Conservation (phyloP, 2,797 vertebrate genomes). For the Pteronotus mesoamericanus region DNA sequence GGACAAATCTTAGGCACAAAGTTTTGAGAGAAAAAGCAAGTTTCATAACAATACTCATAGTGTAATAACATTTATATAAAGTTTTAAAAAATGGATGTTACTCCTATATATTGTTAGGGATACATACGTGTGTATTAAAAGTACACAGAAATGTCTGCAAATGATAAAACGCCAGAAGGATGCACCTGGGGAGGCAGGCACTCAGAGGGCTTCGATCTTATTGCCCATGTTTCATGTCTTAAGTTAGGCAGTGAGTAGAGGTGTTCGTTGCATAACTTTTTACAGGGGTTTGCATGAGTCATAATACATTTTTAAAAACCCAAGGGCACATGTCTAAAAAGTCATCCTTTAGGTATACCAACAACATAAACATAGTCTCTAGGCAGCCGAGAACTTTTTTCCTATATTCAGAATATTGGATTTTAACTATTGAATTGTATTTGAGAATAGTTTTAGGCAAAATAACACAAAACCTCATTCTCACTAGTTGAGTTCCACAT, state of each 20-base stretch:
- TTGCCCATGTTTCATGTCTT: not conserved
- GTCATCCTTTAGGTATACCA: not conserved
- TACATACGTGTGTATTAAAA: not conserved
- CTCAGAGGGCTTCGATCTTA: not conserved
- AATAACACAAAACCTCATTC: conserved; percentile 49
- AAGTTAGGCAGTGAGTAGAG: not conserved
- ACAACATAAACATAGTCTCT: not conserved
- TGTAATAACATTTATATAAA: not conserved
- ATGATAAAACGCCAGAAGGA: not conserved
- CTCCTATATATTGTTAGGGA: not conserved
- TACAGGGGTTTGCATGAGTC: not conserved
- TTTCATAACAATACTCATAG: not conserved
- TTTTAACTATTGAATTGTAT: conserved; percentile 51
- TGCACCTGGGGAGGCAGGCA: too few species aligned
- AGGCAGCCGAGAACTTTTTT: not conserved
- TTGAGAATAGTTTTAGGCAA: conserved; percentile 53
- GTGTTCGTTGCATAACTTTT: not conserved
- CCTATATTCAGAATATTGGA: conserved; percentile 22
- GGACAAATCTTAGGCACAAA: not conserved
- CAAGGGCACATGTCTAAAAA: conserved; percentile 10
- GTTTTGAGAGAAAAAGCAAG: not conserved
- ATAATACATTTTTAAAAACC: not conserved
- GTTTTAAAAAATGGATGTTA: not conserved
- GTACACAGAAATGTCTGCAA: not conserved
- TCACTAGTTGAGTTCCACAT: not conserved